Evolutionary conservation across 2,113 vertebrate genomes (phyloP).

Genomic region (Camelus bactrianus): DNA sequence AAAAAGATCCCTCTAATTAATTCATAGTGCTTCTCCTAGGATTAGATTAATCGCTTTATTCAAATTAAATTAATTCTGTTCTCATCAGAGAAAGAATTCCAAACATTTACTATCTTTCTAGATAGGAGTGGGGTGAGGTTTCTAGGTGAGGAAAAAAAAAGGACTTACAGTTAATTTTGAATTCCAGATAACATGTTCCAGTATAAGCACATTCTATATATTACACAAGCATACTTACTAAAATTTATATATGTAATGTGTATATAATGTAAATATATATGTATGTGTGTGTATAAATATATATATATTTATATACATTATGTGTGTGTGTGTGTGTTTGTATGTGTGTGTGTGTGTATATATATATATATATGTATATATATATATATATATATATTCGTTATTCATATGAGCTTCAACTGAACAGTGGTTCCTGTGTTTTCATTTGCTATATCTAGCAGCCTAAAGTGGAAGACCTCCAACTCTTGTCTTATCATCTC

Average conservation of each 20-base stretch:
- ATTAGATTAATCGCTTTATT: conserved; percentile 27
- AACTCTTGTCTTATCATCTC: not conserved
- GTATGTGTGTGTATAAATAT: not conserved
- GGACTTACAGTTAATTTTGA: not conserved
- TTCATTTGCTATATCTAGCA: not conserved
- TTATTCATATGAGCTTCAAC: not conserved
- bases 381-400: not conserved
- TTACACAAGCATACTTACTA: not conserved
- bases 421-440: not conserved
- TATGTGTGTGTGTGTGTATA: no score
- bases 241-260: not conserved
- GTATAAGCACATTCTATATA: not conserved
- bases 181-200: not conserved
- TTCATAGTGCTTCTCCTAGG: not conserved
- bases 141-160: not conserved
- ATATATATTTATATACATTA: not conserved
- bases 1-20: not conserved
- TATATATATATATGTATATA: not conserved
- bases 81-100: not conserved
- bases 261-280: not conserved
- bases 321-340: no score
- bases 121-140: not conserved
- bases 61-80: not conserved
- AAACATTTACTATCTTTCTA: not conserved
- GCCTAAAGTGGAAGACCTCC: not conserved